phyloP scores from a whole-genome alignment of 2,797 vertebrate genomes.

The Crax fasciolata region DNA sequence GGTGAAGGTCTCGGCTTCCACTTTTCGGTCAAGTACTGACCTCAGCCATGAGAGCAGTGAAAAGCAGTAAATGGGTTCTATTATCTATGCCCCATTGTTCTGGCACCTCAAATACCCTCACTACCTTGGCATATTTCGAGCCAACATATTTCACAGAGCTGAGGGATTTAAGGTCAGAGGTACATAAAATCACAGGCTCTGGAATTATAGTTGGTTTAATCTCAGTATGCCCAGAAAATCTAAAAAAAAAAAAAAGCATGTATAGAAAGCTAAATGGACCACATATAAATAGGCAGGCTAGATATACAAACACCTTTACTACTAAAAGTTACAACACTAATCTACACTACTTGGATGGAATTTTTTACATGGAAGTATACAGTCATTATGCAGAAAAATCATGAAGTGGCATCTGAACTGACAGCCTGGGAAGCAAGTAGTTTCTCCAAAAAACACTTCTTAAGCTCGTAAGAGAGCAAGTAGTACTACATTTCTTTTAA shows the following conservation, averaged over 20 bases:
- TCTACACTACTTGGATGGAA: not conserved
- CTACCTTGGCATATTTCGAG: not conserved
- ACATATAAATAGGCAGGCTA: not conserved
- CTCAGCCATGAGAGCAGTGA: not conserved
- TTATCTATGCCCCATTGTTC: not conserved
- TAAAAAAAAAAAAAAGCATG: not conserved
- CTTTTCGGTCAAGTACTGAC: not conserved
- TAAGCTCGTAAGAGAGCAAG: not conserved
- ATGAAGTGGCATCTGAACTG: not conserved
- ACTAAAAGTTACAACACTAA: not conserved
- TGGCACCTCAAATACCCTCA: not conserved
- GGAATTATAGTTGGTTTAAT: not conserved
- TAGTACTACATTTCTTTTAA: not conserved
- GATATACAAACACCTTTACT: not conserved
- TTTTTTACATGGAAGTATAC: not conserved
- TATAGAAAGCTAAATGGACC: not conserved
- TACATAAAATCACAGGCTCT: not conserved
- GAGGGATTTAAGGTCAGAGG: not conserved
- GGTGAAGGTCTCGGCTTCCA: not conserved
- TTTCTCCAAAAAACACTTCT: not conserved
- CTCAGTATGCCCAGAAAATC: not conserved
- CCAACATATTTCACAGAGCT: not conserved
- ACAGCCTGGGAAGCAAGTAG: not conserved
- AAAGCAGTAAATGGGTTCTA: not conserved
- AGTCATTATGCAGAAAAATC: constrained; percentile 9